phyloP scores from a whole-genome alignment of 2,888 invertebrate genomes.

The Panzeria rudis region DNA sequence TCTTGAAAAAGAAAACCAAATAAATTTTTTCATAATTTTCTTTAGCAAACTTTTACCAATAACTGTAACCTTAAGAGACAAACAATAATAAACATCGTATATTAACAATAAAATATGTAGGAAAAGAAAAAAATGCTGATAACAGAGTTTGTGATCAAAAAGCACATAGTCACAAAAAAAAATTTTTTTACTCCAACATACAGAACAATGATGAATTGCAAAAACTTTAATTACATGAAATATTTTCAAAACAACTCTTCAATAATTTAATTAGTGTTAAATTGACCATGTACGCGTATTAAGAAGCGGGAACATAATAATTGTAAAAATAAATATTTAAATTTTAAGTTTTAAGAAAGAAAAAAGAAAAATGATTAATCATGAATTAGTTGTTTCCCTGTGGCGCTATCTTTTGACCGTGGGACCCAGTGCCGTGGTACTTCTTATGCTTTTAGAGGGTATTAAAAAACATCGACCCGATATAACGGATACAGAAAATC shows the following conservation, averaged over 20 bases:
- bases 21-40: background rate
- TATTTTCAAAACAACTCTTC: background rate
- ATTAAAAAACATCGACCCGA: constrained; percentile 88
- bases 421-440: constrained; percentile 87
- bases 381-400: constrained; percentile 84
- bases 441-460: constrained; percentile 87
- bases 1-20: no score
- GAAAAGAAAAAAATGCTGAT: constrained; percentile 9
- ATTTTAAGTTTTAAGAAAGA: background rate
- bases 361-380: constrained; percentile 70
- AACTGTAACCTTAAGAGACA: background rate
- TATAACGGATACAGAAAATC: constrained; percentile 87
- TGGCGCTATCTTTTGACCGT: constrained; percentile 87
- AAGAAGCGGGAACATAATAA: background rate
- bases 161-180: background rate
- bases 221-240: background rate
- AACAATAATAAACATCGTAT: background rate
- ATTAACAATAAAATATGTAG: background rate
- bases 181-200: background rate
- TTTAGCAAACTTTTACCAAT: background rate
- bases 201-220: background rate
- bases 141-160: background rate
- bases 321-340: background rate
- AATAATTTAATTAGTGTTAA: constrained; percentile 75
- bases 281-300: background rate